Percentiles rank a stretch among this genome's conserved stretches.
These are phyloP conservation scores for Noctua janthe DNA, from an alignment of 2,888 invertebrate genomes.

Conservation along the genomic window DNA sequence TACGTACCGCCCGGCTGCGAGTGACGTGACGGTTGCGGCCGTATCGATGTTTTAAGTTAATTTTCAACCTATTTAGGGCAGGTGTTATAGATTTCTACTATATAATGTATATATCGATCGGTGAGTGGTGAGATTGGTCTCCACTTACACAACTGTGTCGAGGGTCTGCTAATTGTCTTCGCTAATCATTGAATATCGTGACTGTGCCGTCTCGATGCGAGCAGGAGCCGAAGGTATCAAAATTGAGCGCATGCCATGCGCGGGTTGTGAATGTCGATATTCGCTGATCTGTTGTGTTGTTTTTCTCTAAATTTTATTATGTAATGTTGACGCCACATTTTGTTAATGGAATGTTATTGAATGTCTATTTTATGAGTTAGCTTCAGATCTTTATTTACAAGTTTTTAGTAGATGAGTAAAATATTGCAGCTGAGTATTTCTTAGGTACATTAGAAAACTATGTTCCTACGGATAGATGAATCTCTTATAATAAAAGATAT, in stretches of 20 bases:
- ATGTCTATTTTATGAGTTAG: constrained; percentile 70
- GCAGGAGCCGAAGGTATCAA: constrained; percentile 84
- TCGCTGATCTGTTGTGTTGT: constrained; percentile 81
- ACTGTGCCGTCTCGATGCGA: constrained; percentile 68
- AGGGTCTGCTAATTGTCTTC: constrained; percentile 66
- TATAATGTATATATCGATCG: constrained; percentile 68
- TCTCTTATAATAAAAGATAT: constrained; percentile 75
- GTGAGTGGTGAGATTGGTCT: constrained; percentile 65
- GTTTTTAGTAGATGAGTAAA: constrained; percentile 63
- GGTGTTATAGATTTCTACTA: constrained; percentile 70
- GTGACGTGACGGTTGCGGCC: constrained; percentile 44
- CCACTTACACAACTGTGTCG: constrained; percentile 70
- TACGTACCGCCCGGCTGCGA: constrained; percentile 37
- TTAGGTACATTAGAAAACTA: constrained; percentile 69
- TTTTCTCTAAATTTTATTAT: constrained; percentile 86
- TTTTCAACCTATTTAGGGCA: constrained; percentile 61
- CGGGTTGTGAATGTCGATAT: constrained; percentile 83
- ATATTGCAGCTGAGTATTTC: constrained; percentile 68
- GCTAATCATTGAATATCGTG: constrained; percentile 58
- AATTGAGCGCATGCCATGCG: constrained; percentile 76
- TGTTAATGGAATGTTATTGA: constrained; percentile 69
- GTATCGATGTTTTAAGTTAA: constrained; percentile 59
- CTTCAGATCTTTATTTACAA: constrained; percentile 70
- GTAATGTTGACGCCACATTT: constrained; percentile 76
- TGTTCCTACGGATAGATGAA: constrained; percentile 78